Percentiles rank a stretch among this genome's conserved stretches.
Conservation (phyloP, 92 coral and sea anemone genomes). For the Parazoanthus atlanticus region DNA sequence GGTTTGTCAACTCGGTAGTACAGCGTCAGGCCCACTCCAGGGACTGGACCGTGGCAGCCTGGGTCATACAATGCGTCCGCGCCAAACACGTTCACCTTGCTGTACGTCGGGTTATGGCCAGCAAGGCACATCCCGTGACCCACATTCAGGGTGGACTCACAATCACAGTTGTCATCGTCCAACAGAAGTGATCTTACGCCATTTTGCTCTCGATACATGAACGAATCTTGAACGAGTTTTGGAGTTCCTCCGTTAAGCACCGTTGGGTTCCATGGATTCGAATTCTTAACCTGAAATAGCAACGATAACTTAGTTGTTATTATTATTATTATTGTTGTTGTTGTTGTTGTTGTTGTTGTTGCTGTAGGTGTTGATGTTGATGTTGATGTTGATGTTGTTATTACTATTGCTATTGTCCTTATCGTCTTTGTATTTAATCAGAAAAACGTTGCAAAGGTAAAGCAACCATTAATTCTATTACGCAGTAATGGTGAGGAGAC, state of each 20-base stretch:
- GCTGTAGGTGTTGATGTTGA: too few relatives aligned
- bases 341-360: background rate
- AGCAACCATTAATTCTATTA: too few relatives aligned
- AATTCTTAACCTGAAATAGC: conserved; percentile 41
- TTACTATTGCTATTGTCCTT: background rate
- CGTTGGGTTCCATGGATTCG: conserved; percentile 74
- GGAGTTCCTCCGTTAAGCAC: conserved; percentile 65
- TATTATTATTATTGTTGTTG: background rate
- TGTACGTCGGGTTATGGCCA: conserved; percentile 42
- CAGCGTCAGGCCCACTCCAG: conserved; percentile 61
- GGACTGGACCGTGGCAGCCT: conserved; percentile 67
- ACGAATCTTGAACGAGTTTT: conserved; percentile 68
- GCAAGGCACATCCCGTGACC: conserved; percentile 74
- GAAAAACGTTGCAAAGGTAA: too few relatives aligned
- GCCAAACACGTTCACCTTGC: conserved; percentile 54
- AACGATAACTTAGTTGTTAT: background rate
- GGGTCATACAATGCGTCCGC: conserved; percentile 74
- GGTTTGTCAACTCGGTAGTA: conserved; percentile 61
- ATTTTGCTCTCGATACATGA: conserved; percentile 73
- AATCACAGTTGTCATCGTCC: conserved; percentile 83
- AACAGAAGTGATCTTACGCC: conserved; percentile 73
- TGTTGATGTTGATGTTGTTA: too few relatives aligned
- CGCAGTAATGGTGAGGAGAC: too few relatives aligned
- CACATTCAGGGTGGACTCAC: conserved; percentile 66
- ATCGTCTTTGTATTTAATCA: too few relatives aligned